Conservation (phyloP, 2,888 invertebrate genomes). For the Diarsia mendica region DNA sequence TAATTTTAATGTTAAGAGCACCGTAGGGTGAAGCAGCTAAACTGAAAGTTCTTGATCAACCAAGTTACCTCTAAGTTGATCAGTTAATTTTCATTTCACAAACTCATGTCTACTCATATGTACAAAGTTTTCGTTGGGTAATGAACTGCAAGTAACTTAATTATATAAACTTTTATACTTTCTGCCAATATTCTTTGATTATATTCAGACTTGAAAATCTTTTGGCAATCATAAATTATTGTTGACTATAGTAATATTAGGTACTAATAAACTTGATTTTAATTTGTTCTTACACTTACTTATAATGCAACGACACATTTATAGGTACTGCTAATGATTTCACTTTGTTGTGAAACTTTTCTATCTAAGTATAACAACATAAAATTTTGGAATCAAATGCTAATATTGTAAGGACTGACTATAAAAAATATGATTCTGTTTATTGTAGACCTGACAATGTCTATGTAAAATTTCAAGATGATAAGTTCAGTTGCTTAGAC, state of each 20-base stretch:
- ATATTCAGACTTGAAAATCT: constrained; percentile 50
- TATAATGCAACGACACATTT: neutral
- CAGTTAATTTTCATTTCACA: constrained; percentile 70
- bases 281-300: too few species aligned
- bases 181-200: constrained; percentile 71
- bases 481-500: too few species aligned
- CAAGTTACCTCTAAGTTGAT: constrained; percentile 66
- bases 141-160: constrained; percentile 75
- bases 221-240: constrained; percentile 23
- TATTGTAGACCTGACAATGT: too few species aligned
- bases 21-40: too few species aligned
- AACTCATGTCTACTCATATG: constrained; percentile 66
- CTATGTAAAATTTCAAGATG: too few species aligned
- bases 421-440: too few species aligned
- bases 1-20: constrained; percentile 12
- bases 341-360: too few species aligned
- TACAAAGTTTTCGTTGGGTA: constrained; percentile 72
- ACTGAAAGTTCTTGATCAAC: constrained; percentile 63
- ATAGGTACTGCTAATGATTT: too few species aligned
- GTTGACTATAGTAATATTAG: too few species aligned
- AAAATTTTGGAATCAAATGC: too few species aligned
- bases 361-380: too few species aligned
- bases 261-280: neutral
- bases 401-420: too few species aligned
- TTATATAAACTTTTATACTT: constrained; percentile 62